Evolutionary conservation across 2,113 vertebrate genomes (phyloP), one percentile per base, ranked within the genome.

Genomic region (Apteryx mantelli): DNA sequence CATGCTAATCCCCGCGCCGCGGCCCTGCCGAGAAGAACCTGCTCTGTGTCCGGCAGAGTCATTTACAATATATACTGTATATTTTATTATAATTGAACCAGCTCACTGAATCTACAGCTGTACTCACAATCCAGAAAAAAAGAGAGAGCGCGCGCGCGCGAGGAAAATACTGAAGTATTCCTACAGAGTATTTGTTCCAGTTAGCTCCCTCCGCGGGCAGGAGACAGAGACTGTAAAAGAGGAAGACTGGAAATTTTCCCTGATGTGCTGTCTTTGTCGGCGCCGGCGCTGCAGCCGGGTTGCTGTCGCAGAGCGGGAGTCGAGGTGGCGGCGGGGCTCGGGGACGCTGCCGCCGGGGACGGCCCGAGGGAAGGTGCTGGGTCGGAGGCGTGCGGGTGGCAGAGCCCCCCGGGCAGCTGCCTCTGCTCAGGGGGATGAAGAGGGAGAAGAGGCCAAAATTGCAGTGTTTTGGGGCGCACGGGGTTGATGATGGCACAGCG

Each of bases 171-270:
- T 97, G 97, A 93, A 97, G 94, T 94, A 81, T 93, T 88, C 91
- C 94, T 93, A 96, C 94, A 89, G 93, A 93, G 94, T 84, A 61
- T 96, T 97, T 97, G 97, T 97, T 97, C 96, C 95, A 93, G 96
- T 95, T 95, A 50, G 96, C 95, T 97, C 96, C 91, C 88, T 93
- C 97, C 83, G 92, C 73, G 96, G 55, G 95, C 84, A 95, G 96
- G 94, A 91, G 96, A 96, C 96, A 93, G 82, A 96, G 97, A 91
- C 90, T 88, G 93, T 96, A 86, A 96, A 97, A 97, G 94, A 98
- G 98, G 99, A 99, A 99, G 98, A 99, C 98, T 98, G 97, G 83
- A 96, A 87, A 95, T 98, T 98, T 97, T 98, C 97, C 97, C 97
- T 97, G 97, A 97, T 97, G 91, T 91, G 89, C 85, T 85, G 82